Evolutionary conservation across 2,888 invertebrate genomes (phyloP), one percentile per base, ranked within the genome.

Genomic region (Coelopa pilipes): DNA sequence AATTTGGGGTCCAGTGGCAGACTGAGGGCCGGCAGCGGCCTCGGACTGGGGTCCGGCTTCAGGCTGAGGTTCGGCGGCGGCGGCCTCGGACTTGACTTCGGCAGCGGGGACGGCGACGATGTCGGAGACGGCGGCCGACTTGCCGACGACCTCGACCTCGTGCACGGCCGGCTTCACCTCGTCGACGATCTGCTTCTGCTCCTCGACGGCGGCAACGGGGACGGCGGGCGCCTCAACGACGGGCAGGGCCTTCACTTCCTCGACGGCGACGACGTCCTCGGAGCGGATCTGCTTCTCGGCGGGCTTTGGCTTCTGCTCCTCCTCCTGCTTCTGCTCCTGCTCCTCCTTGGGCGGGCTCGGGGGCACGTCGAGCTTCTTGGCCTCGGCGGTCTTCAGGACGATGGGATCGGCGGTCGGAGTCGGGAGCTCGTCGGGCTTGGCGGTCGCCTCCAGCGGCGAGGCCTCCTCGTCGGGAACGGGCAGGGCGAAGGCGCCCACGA

Each of bases 391-490:
- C 45, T 9, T 57, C n/a, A 24, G 57, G 47, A 19, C 9, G n/a
- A 53, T 62, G 12, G 45, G 21, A 12, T 21, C 78, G 49, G 80
- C 84, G 45, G 82, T 76, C 24, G 82, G 78, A n/a, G n/a, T 34
- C 34, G 34, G 34, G n/a, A n/a, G n/a, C n/a, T n/a, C 34, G 34
- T 4, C 34, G 34, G 34, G 34, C 7, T 34, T 7, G 34, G 7
- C 34, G 34, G 7, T 7, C 4, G 34, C 4, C 67, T 78, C 75
- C n/a, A 80, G 76, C 2, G 80, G 79, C 65, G 84, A 81, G 12
- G 81, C 82, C 72, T 85, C 86, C 76, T 85, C 86, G 79, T 86
- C 86, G 73, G 86, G 86, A 17, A 86, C 79, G 12, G 86, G 86
- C n/a, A 82, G 77, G 67, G 84, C 77, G 55, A 83, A 81, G 13